phyloP scores from a whole-genome alignment of 2,113 vertebrate genomes.

The Greenwoodochromis staneri region DNA sequence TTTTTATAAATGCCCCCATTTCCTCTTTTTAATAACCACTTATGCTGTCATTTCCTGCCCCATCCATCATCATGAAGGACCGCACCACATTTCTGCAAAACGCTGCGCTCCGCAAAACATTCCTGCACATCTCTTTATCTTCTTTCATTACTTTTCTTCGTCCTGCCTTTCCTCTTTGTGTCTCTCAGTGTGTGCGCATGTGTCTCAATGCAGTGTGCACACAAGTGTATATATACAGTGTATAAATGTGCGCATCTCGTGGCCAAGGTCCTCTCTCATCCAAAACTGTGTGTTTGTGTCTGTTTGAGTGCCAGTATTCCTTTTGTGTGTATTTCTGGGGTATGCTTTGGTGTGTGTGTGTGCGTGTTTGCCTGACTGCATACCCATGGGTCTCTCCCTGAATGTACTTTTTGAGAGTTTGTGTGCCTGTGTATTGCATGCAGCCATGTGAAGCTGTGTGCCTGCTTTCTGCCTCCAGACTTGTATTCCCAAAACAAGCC shows the following conservation, averaged over 20 bases:
- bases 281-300: constrained; percentile 4
- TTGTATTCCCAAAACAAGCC: constrained; percentile 55
- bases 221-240: neutral
- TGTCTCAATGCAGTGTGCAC: neutral
- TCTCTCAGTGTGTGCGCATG: neutral
- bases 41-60: constrained; percentile 66
- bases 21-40: constrained; percentile 70
- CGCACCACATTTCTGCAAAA: constrained; percentile 34
- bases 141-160: neutral
- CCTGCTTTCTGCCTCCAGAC: constrained; percentile 42
- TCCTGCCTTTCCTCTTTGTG: neutral
- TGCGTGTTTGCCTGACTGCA: constrained; percentile 1
- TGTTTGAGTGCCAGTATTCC: constrained; percentile 3
- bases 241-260: neutral
- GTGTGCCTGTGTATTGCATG: constrained; percentile 42
- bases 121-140: constrained; percentile 8
- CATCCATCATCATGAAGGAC: constrained; percentile 57
- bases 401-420: constrained; percentile 30
- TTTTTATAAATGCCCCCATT: constrained; percentile 62
- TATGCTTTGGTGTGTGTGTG: neutral
- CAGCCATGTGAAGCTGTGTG: constrained; percentile 57
- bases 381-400: constrained; percentile 40
- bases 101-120: constrained; percentile 6
- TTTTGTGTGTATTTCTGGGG: constrained; percentile 13
- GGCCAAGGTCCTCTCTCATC: constrained; percentile 35